These are phyloP conservation scores for Pristis pectinata DNA, from an alignment of 2,797 vertebrate species.

Conservation along the genomic window DNA sequence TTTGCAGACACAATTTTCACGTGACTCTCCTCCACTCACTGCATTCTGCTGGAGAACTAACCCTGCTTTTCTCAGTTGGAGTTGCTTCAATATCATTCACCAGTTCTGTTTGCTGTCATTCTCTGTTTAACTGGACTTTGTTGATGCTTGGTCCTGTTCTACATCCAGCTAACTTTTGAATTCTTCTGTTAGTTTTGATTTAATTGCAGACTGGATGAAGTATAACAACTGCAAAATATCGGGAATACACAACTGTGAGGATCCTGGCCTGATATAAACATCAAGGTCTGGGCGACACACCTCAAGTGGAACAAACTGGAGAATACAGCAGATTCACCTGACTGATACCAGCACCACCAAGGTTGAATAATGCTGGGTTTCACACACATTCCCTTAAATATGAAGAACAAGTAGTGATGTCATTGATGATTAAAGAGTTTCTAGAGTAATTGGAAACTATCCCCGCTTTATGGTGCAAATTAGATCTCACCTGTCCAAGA, in stretches of 20 bases:
- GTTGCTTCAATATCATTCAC: too few relatives aligned
- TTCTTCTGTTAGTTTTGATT: not conserved
- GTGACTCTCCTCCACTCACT: not conserved
- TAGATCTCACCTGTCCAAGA: not conserved
- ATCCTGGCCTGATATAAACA: not conserved
- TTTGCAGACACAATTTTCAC: not conserved
- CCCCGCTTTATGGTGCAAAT: not conserved
- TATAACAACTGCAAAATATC: not conserved
- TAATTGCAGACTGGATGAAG: not conserved
- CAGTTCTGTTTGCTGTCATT: too few relatives aligned
- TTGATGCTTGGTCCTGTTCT: too few relatives aligned
- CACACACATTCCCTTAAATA: not conserved
- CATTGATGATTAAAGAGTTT: not conserved
- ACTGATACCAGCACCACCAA: not conserved
- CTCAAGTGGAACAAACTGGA: not conserved
- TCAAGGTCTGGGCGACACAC: not conserved
- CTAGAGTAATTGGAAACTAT: not conserved
- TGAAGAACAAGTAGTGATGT: not conserved
- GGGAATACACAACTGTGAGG: not conserved
- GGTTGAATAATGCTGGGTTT: not conserved
- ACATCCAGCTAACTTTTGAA: not conserved
- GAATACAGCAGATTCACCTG: not conserved
- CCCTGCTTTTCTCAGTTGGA: too few relatives aligned
- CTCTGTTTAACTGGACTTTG: too few relatives aligned
- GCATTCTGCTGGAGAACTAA: too few relatives aligned